Percentiles rank a stretch among this genome's conserved stretches.
Evolutionary conservation across 2,888 invertebrate species (phyloP).

Genomic region (Pseudanteris insignis): DNA sequence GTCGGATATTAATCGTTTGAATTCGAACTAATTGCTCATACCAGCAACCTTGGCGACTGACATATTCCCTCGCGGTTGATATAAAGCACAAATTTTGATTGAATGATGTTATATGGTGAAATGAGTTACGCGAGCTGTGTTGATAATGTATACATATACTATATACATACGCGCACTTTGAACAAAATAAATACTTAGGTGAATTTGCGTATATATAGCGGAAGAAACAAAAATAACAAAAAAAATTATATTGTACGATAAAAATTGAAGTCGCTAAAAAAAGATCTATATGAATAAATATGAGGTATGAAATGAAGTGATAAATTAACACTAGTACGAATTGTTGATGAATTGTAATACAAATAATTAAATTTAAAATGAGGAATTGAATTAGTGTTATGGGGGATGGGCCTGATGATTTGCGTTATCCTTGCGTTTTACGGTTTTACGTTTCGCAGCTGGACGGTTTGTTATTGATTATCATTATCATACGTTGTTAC

Average conservation of each 20-base stretch:
- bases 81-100: constrained; percentile 31
- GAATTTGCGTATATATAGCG: constrained; percentile 43
- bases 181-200: constrained; percentile 28
- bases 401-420: constrained; percentile 58
- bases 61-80: background rate
- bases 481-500: no score
- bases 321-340: constrained; percentile 57
- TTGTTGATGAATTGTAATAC: constrained; percentile 62
- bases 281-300: constrained; percentile 48
- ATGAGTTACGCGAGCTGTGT: constrained; percentile 28
- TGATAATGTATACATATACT: constrained; percentile 35
- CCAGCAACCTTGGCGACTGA: constrained; percentile 3
- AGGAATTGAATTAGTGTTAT: constrained; percentile 66
- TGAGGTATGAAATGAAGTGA: constrained; percentile 49
- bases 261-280: constrained; percentile 48
- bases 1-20: no score
- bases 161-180: constrained; percentile 29
- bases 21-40: no score
- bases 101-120: constrained; percentile 19
- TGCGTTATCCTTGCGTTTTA: constrained; percentile 4
- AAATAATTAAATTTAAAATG: constrained; percentile 62
- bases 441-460: no score
- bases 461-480: no score
- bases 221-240: constrained; percentile 26
- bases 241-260: constrained; percentile 49